Evolutionary conservation across 37 sponge, comb jelly and placozoan genomes (phyloP), one percentile per base, ranked within the genome.

Genomic region (Eunapius fragilis): DNA sequence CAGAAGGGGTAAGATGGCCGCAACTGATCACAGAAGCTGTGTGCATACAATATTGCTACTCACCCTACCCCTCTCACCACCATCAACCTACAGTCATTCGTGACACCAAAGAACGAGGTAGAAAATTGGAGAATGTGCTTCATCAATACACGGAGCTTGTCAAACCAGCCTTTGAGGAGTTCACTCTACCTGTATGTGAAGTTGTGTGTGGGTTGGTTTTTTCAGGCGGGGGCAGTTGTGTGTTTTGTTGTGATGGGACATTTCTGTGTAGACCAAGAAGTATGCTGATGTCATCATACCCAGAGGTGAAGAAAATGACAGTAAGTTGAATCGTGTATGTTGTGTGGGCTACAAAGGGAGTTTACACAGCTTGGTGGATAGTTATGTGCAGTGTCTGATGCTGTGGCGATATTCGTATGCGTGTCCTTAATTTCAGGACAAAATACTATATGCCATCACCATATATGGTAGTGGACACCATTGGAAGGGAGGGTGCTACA

Each of bases 131-230:
- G 25, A 79, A 82, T 31, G 92, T 96, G 0, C 70, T 98, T 45
- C 76, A 82, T 27, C 98, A 96, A 77, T 98, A 98, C 87, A 96
- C 92, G 0, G 47, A 77, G 22, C 82, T 87, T 6, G 98, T 98
- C 25, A 98, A 98, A 81, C 98, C 98, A 67, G 95, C 97, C 14
- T 98, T 98, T 87, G 98, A 98, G 68, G 98, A 98, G 49, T 96
- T 98, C 82, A 94, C 95, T 69, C 87, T 96, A 3, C 98, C 98
- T 41, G 96, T 96, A 25, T 28, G 96, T 87, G 47, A 41, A 34
- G 32, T 14, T 11, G n/a, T n/a, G 27, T 31, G 33, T 26, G 85
- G 26, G 77, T 76, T 79, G 23, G 26, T 35, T 33, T 27, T 41
- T 41, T 10, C 67, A 27, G 67, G 67, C 5, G 76, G 4, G 75